Conservation (phyloP, 2,113 vertebrate genomes). For the Carassius auratus region DNA sequence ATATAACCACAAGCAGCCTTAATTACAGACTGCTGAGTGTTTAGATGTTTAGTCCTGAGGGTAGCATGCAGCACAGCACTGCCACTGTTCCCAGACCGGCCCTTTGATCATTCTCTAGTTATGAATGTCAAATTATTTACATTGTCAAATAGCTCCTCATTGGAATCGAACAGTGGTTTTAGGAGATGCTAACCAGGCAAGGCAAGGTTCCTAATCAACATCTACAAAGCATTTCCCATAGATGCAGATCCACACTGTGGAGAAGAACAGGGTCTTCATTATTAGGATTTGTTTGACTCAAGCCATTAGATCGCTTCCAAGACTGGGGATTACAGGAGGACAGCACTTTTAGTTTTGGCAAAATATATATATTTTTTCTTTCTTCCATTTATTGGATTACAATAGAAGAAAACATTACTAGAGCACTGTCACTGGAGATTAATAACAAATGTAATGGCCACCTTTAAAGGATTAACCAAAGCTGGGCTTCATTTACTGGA, state of each 20-base stretch:
- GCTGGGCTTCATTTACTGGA: constrained; percentile 48
- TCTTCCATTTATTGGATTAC: constrained; percentile 31
- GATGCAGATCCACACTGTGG: constrained; percentile 26
- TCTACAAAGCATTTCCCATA: constrained; percentile 50
- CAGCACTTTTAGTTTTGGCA: constrained; percentile 7
- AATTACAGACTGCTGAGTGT: constrained; percentile 40
- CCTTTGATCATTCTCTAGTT: constrained; percentile 72
- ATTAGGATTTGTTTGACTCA: constrained; percentile 26
- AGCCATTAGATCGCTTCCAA: not conserved
- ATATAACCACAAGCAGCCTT: constrained; percentile 39
- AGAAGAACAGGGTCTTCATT: constrained; percentile 42
- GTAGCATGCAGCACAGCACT: constrained; percentile 34
- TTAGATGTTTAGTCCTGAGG: constrained; percentile 42
- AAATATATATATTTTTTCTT: constrained; percentile 8
- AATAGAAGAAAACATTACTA: constrained; percentile 61
- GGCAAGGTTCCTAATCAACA: constrained; percentile 34
- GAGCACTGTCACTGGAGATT: constrained; percentile 68
- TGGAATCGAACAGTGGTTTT: constrained; percentile 52
- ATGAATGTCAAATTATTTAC: constrained; percentile 74
- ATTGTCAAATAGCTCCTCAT: constrained; percentile 70
- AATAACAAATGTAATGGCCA: constrained; percentile 59
- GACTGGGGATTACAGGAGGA: constrained; percentile 20
- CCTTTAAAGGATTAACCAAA: constrained; percentile 55
- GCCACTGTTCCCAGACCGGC: constrained; percentile 48
- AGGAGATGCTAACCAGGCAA: constrained; percentile 46